Base-by-base conservation (phyloP, 2,113 vertebrate species). In the Austrofundulus limnaeus region DNA sequence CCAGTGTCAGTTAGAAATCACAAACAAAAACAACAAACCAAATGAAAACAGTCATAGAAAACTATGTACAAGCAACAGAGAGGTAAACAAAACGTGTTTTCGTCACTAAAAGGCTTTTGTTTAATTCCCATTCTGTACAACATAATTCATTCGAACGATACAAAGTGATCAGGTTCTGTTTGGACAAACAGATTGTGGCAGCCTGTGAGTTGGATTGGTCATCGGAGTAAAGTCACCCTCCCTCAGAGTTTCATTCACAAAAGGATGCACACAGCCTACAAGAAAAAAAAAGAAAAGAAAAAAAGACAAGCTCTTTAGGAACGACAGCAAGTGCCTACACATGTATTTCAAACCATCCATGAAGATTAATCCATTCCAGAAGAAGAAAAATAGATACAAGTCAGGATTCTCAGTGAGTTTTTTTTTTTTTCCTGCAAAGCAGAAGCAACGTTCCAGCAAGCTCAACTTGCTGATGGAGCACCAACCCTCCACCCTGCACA, bases 221-320 rank as follows among this genome's bases (percentile, higher is more conserved):
- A 13, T 21, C 69, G 64, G 50, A 95, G 93, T 93, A 92, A 93
- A 94, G 91, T 93, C 93, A 89, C 93, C 48, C 34, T 43, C 59
- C 24, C 25, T 19, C 17, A 45, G 43, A 45, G 43, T 37, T 53
- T 53, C 51, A 53, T 95, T 85, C 72, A 72, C 66, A 94, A 95
- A 34, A 94, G 93, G 94, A 94, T 93, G 94, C 94, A 94, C 93
- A 92, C 92, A 70, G 55, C 62, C 68, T 60, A 95, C 94, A 94
- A 93, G 94, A 93, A 94, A 94, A 75, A 60, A 95, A 95, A 94
- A 34, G 10, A 28, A 28, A 9, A 5, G 10, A 34, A 48, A 19
- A 94, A 95, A 95, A 95, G 94, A 95, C 94, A 94, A 95, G 94
- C 94, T 95, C 92, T 90, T 94, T 92, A 94, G 94, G 92, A 95